Conservation (phyloP, 2,888 invertebrate species). For the Hydroisotoma schaefferi region DNA sequence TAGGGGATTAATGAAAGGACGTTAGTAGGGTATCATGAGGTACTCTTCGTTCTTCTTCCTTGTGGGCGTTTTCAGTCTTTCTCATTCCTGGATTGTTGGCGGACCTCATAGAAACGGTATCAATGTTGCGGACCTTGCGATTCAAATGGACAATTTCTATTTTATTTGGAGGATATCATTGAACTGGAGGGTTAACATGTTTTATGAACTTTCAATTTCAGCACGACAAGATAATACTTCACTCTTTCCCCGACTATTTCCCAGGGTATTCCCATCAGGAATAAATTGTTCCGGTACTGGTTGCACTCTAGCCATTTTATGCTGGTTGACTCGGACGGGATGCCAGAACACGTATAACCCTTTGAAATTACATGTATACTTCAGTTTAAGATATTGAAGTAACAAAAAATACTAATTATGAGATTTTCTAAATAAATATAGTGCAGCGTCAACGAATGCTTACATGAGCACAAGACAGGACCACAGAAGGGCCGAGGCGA, state of each 20-base stretch:
- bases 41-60: constrained; percentile 40
- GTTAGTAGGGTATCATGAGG: constrained; percentile 34
- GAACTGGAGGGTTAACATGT: too few relatives aligned
- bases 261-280: constrained; percentile 40
- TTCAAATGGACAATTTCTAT: too few relatives aligned
- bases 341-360: constrained; percentile 34
- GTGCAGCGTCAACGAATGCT: constrained; percentile 27
- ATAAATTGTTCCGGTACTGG: constrained; percentile 43
- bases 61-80: constrained; percentile 46
- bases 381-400: neutral
- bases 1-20: neutral
- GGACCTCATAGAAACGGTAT: constrained; percentile 43
- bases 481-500: constrained; percentile 39
- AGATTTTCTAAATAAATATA: constrained; percentile 5
- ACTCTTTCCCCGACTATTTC: constrained; percentile 44
- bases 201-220: constrained; percentile 17
- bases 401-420: neutral
- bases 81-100: constrained; percentile 47
- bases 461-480: constrained; percentile 37
- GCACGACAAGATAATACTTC: constrained; percentile 28
- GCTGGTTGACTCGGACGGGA: constrained; percentile 45
- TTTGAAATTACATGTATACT: constrained; percentile 3
- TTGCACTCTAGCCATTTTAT: constrained; percentile 44
- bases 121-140: too few relatives aligned
- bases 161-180: too few relatives aligned